Evolutionary conservation across 2,113 vertebrate species (phyloP).

Genomic region (Jacana jacana): DNA sequence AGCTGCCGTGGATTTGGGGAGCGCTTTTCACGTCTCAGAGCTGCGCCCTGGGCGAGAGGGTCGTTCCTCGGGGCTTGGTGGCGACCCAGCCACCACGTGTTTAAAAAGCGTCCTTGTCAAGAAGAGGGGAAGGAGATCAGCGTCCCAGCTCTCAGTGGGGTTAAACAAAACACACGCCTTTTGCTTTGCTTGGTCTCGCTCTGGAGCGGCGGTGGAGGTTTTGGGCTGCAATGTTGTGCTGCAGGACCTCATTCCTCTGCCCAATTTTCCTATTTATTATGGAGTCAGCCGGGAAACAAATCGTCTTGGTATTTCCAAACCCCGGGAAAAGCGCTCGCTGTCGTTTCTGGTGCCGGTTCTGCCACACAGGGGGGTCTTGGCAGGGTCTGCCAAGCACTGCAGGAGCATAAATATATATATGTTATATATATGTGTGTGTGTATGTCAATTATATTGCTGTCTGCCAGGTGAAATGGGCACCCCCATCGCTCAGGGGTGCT

Average conservation of each 20-base stretch:
- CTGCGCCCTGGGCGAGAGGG: not conserved
- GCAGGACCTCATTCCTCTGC: not conserved
- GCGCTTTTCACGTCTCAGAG: fast-evolving
- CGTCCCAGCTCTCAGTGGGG: not conserved
- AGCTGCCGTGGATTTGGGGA: not conserved
- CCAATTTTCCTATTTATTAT: fast-evolving
- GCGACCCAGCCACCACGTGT: fast-evolving
- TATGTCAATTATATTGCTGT: fast-evolving
- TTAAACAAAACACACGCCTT: fast-evolving
- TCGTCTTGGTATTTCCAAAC: fast-evolving
- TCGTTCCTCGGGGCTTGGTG: fast-evolving
- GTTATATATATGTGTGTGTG: fast-evolving
- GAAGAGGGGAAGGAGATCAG: not conserved
- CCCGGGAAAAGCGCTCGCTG: fast-evolving
- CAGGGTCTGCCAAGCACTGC: too few species aligned
- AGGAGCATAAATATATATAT: not conserved
- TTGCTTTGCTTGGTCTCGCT: too few species aligned
- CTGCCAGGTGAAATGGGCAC: fast-evolving
- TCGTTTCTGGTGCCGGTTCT: fast-evolving
- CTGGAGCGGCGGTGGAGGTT: fast-evolving
- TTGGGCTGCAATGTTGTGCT: not conserved
- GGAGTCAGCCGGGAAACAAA: not conserved
- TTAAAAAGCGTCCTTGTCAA: fast-evolving
- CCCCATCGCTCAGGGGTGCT: fast-evolving
- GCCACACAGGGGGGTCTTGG: not conserved